phyloP scores from a whole-genome alignment of 2,113 vertebrate genomes.

The Phylloscopus whistleri region DNA sequence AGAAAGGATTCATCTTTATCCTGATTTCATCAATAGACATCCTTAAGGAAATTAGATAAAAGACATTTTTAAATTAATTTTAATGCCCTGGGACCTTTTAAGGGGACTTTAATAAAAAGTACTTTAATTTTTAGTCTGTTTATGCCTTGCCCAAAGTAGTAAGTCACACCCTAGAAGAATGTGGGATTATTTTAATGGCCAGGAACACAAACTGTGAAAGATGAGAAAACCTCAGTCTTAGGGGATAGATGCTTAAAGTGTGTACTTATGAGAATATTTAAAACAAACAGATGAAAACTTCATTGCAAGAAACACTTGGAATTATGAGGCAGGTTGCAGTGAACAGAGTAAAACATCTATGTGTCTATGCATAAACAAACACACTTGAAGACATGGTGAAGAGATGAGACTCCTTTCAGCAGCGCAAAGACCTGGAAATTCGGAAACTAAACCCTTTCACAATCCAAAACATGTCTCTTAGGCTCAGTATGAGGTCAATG shows the following conservation, averaged over 20 bases:
- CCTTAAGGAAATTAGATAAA: background rate
- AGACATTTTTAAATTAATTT: background rate
- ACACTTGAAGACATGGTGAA: background rate
- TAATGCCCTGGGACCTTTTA: background rate
- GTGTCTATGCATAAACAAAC: background rate
- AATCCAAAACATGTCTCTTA: background rate
- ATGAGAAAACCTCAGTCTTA: background rate
- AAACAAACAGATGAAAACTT: background rate
- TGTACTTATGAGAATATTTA: background rate
- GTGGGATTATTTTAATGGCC: background rate
- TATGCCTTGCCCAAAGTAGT: background rate
- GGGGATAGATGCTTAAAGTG: background rate
- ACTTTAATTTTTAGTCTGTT: background rate
- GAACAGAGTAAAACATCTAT: background rate
- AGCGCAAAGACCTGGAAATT: background rate
- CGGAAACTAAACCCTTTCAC: background rate
- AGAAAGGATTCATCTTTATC: background rate
- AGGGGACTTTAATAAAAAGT: background rate
- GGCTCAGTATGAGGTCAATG: background rate
- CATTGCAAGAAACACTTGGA: background rate
- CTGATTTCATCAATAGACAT: slow-evolving; percentile 1
- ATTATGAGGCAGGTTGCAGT: background rate
- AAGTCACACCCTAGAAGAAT: background rate
- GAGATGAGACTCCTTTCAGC: background rate
- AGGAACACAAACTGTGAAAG: background rate